phyloP scores from a whole-genome alignment of 2,797 vertebrate species.

The Onychomys torridus region DNA sequence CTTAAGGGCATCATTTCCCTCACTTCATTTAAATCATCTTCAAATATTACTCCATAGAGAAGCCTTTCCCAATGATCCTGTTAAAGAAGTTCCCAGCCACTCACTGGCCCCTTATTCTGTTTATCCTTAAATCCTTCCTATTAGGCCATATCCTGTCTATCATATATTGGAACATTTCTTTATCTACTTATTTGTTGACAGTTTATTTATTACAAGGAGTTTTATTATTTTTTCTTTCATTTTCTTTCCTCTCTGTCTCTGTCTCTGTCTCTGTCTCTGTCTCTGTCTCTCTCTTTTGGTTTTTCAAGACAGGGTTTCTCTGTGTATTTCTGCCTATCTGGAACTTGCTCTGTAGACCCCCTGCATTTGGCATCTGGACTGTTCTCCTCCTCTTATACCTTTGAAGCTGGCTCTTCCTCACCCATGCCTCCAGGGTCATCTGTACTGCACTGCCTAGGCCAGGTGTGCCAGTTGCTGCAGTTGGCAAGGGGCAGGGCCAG shows the following conservation, averaged over 20 bases:
- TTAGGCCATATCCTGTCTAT: background rate
- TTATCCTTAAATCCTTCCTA: background rate
- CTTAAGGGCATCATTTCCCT: background rate
- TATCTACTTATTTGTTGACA: background rate
- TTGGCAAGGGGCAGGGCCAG: background rate
- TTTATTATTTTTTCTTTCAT: background rate
- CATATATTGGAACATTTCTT: background rate
- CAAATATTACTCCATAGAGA: background rate
- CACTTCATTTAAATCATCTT: background rate
- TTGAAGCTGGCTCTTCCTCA: too few relatives aligned
- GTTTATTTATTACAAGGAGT: background rate
- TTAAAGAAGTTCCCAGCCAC: background rate
- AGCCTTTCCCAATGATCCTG: background rate
- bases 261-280: too few relatives aligned
- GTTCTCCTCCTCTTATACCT: background rate
- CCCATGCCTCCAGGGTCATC: background rate
- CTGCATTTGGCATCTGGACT: background rate
- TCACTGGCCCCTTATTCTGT: background rate
- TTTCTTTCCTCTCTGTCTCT: too few relatives aligned
- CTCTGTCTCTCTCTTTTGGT: too few relatives aligned
- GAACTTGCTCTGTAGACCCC: too few relatives aligned
- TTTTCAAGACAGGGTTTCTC: background rate
- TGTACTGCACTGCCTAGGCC: background rate
- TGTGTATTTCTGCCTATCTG: too few relatives aligned
- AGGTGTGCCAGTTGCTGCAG: background rate